Evolutionary conservation across 2,113 vertebrate species (phyloP).

Genomic region (Coryphaenoides rupestris): DNA sequence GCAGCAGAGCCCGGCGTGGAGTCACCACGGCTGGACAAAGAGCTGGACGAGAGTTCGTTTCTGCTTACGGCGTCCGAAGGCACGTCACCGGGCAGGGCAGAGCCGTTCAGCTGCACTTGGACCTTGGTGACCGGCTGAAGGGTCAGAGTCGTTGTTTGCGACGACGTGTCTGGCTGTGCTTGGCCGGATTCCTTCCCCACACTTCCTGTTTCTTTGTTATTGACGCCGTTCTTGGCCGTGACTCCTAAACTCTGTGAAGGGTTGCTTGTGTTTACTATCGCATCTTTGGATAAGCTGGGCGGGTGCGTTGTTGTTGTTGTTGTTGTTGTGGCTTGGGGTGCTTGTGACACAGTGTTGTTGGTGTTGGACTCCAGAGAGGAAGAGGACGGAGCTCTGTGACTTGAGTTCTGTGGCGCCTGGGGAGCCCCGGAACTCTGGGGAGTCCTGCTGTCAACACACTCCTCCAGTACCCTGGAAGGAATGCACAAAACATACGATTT

Average conservation of each 20-base stretch:
- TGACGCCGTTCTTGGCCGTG: slow-evolving; percentile 4
- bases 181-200: slow-evolving; percentile 3
- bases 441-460: slow-evolving; percentile 19
- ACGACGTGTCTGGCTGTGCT: slow-evolving; percentile 32
- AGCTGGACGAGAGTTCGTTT: not conserved
- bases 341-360: slow-evolving; percentile 10
- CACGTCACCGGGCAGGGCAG: slow-evolving; percentile 28
- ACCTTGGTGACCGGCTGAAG: slow-evolving; percentile 32
- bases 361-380: slow-evolving; percentile 26
- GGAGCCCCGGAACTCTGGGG: slow-evolving; percentile 7
- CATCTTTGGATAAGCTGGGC: slow-evolving; percentile 26
- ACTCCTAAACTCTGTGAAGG: slow-evolving; percentile 9
- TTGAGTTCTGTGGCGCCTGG: slow-evolving; percentile 2
- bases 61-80: slow-evolving; percentile 22
- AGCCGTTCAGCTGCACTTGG: slow-evolving; percentile 60
- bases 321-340: slow-evolving; percentile 17
- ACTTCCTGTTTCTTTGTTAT: slow-evolving; percentile 6
- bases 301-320: slow-evolving; percentile 21
- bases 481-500: too few species aligned
- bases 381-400: slow-evolving; percentile 25
- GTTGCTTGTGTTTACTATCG: slow-evolving; percentile 19
- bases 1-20: slow-evolving; percentile 58
- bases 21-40: slow-evolving; percentile 38
- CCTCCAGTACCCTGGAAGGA: slow-evolving; percentile 33
- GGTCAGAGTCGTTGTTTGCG: slow-evolving; percentile 42